phyloP scores from a whole-genome alignment of 2,888 invertebrate genomes.

The Theretra japonica region DNA sequence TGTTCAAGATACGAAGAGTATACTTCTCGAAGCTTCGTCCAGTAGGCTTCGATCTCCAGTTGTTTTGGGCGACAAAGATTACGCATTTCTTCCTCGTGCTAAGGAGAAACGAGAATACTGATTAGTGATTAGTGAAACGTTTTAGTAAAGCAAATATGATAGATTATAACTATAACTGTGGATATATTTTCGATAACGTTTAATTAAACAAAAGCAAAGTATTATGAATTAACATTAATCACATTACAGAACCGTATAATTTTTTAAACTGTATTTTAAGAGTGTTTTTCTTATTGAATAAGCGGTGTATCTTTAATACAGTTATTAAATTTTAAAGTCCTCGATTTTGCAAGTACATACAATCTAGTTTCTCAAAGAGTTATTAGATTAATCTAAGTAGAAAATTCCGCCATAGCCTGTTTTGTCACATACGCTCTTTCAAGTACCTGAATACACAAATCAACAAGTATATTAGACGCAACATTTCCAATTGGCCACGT shows the following conservation, averaged over 20 bases:
- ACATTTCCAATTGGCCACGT: slow-evolving; percentile 60
- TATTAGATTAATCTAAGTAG: not conserved
- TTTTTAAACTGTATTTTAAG: no score
- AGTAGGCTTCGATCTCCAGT: slow-evolving; percentile 70
- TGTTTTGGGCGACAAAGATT: slow-evolving; percentile 72
- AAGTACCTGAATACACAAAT: slow-evolving; percentile 26
- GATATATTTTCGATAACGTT: not conserved
- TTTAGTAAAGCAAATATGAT: not conserved
- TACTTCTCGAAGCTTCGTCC: slow-evolving; percentile 68
- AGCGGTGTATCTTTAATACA: not conserved
- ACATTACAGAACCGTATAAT: not conserved
- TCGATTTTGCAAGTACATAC: no score
- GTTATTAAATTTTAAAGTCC: not conserved
- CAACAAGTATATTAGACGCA: slow-evolving; percentile 39
- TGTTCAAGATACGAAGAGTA: slow-evolving; percentile 70
- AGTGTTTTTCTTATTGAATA: not conserved
- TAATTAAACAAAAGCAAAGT: no score
- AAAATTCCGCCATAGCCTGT: not conserved
- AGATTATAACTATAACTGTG: not conserved
- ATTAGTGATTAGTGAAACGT: not conserved
- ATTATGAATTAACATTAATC: not conserved
- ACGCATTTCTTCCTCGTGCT: slow-evolving; percentile 78
- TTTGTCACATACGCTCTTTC: not conserved
- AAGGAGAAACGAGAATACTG: slow-evolving; percentile 33
- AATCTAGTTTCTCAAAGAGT: no score